Evolutionary conservation across 2,113 vertebrate genomes (phyloP).

Genomic region (Chloebia gouldiae): DNA sequence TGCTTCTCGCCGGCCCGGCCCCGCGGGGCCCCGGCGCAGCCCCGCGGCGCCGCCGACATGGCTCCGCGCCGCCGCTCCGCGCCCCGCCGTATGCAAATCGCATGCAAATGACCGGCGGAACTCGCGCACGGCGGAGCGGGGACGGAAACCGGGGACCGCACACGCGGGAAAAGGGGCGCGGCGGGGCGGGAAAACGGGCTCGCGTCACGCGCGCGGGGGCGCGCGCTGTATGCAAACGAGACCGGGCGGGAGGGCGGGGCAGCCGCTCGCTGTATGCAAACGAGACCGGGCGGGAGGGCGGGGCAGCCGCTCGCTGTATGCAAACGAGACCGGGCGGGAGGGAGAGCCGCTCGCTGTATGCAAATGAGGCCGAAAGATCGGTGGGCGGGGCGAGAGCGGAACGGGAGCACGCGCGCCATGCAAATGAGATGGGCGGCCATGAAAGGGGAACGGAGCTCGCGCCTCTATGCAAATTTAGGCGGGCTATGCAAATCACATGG

Average conservation of each 20-base stretch:
- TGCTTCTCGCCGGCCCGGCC: conserved; percentile 64
- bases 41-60: conserved; percentile 62
- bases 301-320: not conserved
- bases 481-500: not conserved
- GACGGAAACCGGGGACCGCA: not conserved
- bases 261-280: not conserved
- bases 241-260: not conserved
- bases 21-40: conserved; percentile 35
- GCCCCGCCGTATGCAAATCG: not conserved
- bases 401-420: accelerated
- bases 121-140: not conserved
- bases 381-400: too few species aligned
- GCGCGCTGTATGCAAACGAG: not conserved
- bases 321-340: not conserved
- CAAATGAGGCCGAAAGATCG: not conserved
- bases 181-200: not conserved
- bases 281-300: not conserved
- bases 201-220: not conserved
- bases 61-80: not conserved
- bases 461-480: not conserved
- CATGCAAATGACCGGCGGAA: not conserved
- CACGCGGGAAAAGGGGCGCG: not conserved
- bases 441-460: not conserved
- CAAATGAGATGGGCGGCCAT: not conserved
- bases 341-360: not conserved